Evolutionary conservation across 2,113 vertebrate species (phyloP).

Genomic region (Pteronura brasiliensis): DNA sequence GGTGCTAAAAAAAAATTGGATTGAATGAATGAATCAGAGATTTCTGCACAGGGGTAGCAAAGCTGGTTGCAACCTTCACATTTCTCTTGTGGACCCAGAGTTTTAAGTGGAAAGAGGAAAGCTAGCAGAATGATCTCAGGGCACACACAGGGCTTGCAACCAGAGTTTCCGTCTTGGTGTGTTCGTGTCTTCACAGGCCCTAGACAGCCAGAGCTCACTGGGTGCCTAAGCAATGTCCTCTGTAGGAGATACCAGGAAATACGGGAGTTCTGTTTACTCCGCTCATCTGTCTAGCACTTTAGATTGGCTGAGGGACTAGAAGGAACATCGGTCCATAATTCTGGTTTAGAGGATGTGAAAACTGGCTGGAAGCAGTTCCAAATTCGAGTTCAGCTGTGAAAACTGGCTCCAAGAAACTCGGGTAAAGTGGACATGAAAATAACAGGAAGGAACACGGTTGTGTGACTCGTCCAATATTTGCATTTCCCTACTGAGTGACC

Average conservation of each 20-base stretch:
- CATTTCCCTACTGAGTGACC: neutral
- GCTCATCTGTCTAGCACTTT: neutral
- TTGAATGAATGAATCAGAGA: neutral
- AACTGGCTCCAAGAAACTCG: neutral
- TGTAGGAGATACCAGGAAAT: neutral
- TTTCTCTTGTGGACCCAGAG: neutral
- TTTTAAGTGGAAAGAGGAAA: neutral
- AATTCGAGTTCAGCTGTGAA: neutral
- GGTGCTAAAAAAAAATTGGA: neutral
- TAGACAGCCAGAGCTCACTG: neutral
- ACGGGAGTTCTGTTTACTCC: neutral
- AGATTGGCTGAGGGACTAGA: neutral
- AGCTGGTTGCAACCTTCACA: neutral
- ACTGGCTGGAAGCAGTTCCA: neutral
- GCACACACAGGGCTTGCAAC: neutral
- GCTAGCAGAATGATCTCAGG: neutral
- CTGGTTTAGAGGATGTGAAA: neutral
- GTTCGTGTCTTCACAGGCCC: neutral
- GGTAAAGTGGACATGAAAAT: neutral
- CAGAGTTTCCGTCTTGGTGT: neutral
- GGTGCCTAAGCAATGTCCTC: neutral
- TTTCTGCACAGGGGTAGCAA: neutral
- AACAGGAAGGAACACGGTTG: neutral
- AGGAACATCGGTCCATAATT: neutral
- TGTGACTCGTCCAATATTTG: neutral